Evolutionary conservation across 2,113 vertebrate genomes (phyloP).

Genomic region (Hiodon alosoides): DNA sequence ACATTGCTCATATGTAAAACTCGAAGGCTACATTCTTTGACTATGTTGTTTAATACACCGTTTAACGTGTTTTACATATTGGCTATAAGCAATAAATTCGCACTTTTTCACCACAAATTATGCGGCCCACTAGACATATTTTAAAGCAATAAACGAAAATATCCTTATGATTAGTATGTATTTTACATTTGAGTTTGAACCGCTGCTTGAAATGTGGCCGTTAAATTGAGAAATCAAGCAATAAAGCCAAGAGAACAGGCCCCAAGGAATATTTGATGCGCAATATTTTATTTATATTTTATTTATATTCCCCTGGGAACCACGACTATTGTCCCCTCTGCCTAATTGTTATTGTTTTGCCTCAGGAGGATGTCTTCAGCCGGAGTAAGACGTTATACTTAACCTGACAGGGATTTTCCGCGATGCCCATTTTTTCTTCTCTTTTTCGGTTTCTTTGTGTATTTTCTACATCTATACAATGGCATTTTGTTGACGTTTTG

Average conservation of each 20-base stretch:
- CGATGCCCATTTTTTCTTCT: constrained; percentile 37
- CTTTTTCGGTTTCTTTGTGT: constrained; percentile 52
- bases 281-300: constrained; percentile 29
- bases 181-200: not conserved
- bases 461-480: constrained; percentile 78
- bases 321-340: constrained; percentile 16
- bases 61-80: not conserved
- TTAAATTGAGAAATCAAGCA: constrained; percentile 26
- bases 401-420: constrained; percentile 63
- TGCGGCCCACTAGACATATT: not conserved
- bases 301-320: constrained; percentile 21
- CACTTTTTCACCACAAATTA: not conserved
- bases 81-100: not conserved
- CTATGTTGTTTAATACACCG: not conserved
- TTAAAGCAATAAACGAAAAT: not conserved
- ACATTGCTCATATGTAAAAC: too few species aligned
- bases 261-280: constrained; percentile 22
- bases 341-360: constrained; percentile 54
- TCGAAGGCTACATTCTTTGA: too few species aligned
- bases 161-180: not conserved
- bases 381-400: constrained; percentile 59
- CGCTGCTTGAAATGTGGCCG: not conserved
- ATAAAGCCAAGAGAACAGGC: constrained; percentile 13
- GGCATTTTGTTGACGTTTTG: constrained; percentile 77
- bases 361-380: constrained; percentile 58